A percentile compares a stretch with the other conserved stretches of the same genome.
These are phyloP conservation scores for Clamator glandarius DNA, from an alignment of 2,797 vertebrate genomes.

Conservation along the genomic window DNA sequence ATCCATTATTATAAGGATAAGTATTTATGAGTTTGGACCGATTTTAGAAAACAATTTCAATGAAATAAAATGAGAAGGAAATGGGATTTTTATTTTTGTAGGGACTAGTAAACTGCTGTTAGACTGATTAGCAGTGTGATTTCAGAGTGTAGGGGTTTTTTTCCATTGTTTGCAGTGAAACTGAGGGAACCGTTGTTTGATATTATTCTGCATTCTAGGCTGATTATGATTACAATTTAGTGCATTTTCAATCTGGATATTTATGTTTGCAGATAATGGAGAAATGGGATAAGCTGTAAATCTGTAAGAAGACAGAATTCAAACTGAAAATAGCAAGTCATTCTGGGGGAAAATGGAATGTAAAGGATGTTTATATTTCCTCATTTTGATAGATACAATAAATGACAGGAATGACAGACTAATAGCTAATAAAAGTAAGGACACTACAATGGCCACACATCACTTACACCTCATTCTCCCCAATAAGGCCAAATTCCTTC, in stretches of 20 bases:
- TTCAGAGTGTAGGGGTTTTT: neutral
- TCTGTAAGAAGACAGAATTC: neutral
- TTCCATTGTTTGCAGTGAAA: neutral
- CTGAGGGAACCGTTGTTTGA: neutral
- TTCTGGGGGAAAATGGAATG: neutral
- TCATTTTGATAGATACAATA: neutral
- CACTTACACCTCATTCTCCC: neutral
- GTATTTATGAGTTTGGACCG: neutral
- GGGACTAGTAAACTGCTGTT: neutral
- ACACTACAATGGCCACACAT: fast-evolving
- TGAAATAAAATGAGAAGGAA: neutral
- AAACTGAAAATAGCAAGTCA: neutral
- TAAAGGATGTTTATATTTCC: neutral
- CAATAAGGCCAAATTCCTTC: neutral
- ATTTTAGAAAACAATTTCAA: neutral
- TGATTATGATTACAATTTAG: neutral
- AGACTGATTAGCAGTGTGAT: neutral
- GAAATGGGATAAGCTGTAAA: neutral
- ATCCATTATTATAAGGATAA: neutral
- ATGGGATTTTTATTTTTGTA: neutral
- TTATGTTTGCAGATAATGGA: neutral
- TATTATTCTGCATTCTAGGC: neutral
- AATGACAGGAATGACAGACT: neutral
- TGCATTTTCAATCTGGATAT: neutral
- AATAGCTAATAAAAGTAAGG: neutral